Evolutionary conservation across 2,113 vertebrate species (phyloP).

Genomic region (Synodontis membranacea): DNA sequence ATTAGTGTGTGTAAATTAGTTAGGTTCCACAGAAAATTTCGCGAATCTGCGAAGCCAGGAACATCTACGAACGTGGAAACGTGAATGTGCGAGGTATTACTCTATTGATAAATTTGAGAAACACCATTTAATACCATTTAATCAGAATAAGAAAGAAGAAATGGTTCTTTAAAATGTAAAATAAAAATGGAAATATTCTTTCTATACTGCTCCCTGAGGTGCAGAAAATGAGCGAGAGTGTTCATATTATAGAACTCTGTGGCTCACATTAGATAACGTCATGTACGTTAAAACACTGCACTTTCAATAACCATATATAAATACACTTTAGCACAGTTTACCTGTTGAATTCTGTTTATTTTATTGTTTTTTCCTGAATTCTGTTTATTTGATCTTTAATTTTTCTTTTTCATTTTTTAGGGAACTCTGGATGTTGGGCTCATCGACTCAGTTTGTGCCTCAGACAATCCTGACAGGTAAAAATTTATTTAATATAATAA

Average conservation of each 20-base stretch:
- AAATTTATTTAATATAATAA: neutral
- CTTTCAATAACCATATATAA: neutral
- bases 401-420: constrained; percentile 60
- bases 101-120: no score
- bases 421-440: constrained; percentile 90
- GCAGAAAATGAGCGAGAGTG: no score
- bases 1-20: no score
- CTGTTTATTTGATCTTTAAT: neutral
- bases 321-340: no score
- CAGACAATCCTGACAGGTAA: constrained; percentile 90
- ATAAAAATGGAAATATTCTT: neutral
- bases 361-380: neutral
- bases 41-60: no score
- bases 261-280: neutral
- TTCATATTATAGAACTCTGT: neutral
- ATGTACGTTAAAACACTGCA: neutral
- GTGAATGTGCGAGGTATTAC: no score
- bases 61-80: no score
- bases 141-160: no score
- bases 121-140: neutral
- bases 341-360: neutral
- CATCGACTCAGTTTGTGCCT: constrained; percentile 91
- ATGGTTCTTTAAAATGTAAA: neutral
- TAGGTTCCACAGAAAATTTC: no score
- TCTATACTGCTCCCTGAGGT: no score